A percentile compares a stretch with the other conserved stretches of the same genome.
These are phyloP conservation scores for Hylaea fasciaria DNA, from an alignment of 2,888 invertebrate species.

Conservation along the genomic window DNA sequence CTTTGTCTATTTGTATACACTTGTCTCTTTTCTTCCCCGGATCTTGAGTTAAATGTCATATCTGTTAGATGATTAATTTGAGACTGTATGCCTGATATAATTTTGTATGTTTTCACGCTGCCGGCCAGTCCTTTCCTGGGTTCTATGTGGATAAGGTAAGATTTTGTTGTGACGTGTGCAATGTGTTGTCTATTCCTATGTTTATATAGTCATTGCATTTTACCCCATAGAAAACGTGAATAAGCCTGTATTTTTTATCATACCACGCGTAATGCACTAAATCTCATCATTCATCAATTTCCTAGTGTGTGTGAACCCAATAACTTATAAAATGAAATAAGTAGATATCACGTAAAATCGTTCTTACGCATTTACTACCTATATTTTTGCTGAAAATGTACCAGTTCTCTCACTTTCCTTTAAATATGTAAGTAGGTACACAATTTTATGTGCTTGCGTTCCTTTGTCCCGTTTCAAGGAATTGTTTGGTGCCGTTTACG, in stretches of 20 bases:
- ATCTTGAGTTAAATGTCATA: no score
- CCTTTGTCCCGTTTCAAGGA: slow-evolving; percentile 54
- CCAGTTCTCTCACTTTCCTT: slow-evolving; percentile 27
- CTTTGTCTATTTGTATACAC: no score
- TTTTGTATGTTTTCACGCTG: slow-evolving; percentile 72
- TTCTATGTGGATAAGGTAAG: slow-evolving; percentile 83
- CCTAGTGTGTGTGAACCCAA: no score
- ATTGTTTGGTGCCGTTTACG: slow-evolving; percentile 53
- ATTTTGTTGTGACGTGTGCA: slow-evolving; percentile 39
- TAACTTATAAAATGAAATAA: no score
- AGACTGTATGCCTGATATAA: slow-evolving; percentile 17
- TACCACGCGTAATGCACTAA: no score
- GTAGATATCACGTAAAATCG: no score
- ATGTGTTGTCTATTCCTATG: slow-evolving; percentile 29
- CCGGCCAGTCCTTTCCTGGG: slow-evolving; percentile 78
- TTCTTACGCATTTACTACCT: no score
- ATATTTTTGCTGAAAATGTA: neutral
- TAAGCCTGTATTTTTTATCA: no score
- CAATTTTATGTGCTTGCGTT: slow-evolving; percentile 29
- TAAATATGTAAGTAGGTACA: slow-evolving; percentile 19
- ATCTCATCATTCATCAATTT: no score
- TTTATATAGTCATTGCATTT: neutral
- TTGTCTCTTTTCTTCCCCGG: no score
- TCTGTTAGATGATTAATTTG: no score
- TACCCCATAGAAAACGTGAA: neutral